phyloP scores from a whole-genome alignment of 2,113 vertebrate genomes.

The Muscicapa adusta region DNA sequence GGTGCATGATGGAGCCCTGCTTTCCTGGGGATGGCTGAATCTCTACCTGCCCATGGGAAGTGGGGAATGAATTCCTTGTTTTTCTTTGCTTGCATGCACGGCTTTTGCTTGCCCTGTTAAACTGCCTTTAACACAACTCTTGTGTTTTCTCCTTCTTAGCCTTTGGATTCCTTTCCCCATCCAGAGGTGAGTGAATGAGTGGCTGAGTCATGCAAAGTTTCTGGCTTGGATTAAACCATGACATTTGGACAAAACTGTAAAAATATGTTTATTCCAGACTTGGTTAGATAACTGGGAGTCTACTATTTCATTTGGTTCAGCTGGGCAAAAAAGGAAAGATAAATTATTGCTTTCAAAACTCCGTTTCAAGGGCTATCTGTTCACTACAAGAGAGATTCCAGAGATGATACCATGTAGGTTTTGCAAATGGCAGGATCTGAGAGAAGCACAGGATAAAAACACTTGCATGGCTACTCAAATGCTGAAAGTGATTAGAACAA shows the following conservation, averaged over 20 bases:
- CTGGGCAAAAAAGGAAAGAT: neutral
- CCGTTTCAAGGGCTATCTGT: neutral
- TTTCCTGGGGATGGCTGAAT: neutral
- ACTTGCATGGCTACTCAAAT: neutral
- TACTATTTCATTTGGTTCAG: neutral
- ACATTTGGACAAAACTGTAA: neutral
- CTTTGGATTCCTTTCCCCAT: neutral
- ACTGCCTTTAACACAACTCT: neutral
- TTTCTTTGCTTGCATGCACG: neutral
- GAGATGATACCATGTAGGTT: neutral
- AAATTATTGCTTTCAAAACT: neutral
- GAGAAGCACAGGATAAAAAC: neutral
- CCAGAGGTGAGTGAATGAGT: neutral
- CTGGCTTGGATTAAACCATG: neutral
- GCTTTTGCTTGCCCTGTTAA: neutral
- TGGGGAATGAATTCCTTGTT: neutral
- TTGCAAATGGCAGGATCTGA: neutral
- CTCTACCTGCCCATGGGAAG: neutral
- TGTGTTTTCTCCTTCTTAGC: neutral
- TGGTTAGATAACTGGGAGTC: neutral
- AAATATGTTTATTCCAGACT: neutral
- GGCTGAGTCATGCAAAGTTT: neutral
- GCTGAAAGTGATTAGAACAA: neutral
- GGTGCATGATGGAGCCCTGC: neutral
- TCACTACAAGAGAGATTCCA: neutral